phyloP scores from a whole-genome alignment of 2,113 vertebrate species.

The Andinoacara biseriatus region DNA sequence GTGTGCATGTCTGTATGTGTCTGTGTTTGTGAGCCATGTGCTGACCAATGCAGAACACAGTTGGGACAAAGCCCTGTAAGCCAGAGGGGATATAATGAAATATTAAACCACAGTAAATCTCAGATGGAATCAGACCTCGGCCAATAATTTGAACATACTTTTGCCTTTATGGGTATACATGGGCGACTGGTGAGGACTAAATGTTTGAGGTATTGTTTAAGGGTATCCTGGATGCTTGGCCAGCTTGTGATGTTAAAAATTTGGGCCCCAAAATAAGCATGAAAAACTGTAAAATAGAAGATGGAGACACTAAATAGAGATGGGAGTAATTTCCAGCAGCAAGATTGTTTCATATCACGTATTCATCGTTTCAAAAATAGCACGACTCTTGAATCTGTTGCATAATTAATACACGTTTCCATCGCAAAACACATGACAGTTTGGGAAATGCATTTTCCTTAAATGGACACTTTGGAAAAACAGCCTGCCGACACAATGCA shows the following conservation, averaged over 20 bases:
- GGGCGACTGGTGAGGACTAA: slow-evolving; percentile 1
- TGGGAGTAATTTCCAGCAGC: neutral
- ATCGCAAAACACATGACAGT: slow-evolving; percentile 6
- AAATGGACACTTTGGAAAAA: neutral
- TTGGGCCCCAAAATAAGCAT: neutral
- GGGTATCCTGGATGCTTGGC: neutral
- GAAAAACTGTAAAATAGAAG: neutral
- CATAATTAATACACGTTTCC: neutral
- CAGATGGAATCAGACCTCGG: slow-evolving; percentile 56
- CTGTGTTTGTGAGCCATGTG: slow-evolving; percentile 52
- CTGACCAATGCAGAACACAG: slow-evolving; percentile 66
- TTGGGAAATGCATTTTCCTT: neutral
- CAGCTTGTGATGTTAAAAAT: slow-evolving; percentile 10
- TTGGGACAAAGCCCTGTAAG: slow-evolving; percentile 63
- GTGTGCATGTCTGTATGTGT: slow-evolving; percentile 31
- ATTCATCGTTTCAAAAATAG: neutral
- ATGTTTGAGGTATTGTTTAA: slow-evolving; percentile 30
- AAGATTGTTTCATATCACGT: slow-evolving; percentile 4
- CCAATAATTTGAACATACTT: slow-evolving; percentile 39
- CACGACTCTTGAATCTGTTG: neutral
- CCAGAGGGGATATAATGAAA: slow-evolving; percentile 61
- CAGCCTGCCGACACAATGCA: slow-evolving; percentile 34
- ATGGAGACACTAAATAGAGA: neutral
- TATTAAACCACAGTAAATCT: slow-evolving; percentile 66
- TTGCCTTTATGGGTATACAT: slow-evolving; percentile 8